Percentiles rank a stretch among this genome's conserved stretches.
These are phyloP conservation scores for Phymorhynchus buccinoides DNA, from an alignment of 1,140 invertebrate genomes.

Conservation along the genomic window DNA sequence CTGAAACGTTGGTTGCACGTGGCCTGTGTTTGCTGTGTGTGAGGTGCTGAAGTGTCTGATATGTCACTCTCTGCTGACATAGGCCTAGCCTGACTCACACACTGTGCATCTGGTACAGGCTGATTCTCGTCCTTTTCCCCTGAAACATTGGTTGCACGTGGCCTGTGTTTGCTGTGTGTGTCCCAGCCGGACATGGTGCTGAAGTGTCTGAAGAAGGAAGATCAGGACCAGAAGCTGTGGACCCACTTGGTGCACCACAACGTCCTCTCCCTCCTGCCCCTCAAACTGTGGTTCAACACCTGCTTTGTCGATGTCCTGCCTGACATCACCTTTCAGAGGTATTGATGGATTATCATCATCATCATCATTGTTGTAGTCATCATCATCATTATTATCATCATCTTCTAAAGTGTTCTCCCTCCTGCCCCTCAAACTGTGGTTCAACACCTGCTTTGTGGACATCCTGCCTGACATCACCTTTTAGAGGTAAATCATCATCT, in stretches of 20 bases:
- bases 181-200: constrained; percentile 59
- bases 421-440: constrained; percentile 78
- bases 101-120: too few species aligned
- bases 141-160: neutral
- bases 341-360: too few species aligned
- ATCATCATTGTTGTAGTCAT: too few species aligned
- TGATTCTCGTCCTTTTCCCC: too few species aligned
- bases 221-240: constrained; percentile 57
- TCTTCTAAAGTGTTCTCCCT: constrained; percentile 54
- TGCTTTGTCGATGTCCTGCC: constrained; percentile 87
- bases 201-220: constrained; percentile 64
- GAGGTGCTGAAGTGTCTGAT: too few species aligned
- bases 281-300: constrained; percentile 81
- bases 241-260: constrained; percentile 58
- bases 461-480: constrained; percentile 84
- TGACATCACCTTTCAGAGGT: constrained; percentile 85
- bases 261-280: constrained; percentile 56
- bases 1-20: neutral
- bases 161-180: too few species aligned
- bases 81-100: too few species aligned
- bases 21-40: too few species aligned
- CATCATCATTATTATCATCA: too few species aligned
- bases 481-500: too few species aligned
- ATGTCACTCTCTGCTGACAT: too few species aligned
- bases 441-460: constrained; percentile 85